Conservation (phyloP, 2,113 vertebrate species). For the Athene noctua region DNA sequence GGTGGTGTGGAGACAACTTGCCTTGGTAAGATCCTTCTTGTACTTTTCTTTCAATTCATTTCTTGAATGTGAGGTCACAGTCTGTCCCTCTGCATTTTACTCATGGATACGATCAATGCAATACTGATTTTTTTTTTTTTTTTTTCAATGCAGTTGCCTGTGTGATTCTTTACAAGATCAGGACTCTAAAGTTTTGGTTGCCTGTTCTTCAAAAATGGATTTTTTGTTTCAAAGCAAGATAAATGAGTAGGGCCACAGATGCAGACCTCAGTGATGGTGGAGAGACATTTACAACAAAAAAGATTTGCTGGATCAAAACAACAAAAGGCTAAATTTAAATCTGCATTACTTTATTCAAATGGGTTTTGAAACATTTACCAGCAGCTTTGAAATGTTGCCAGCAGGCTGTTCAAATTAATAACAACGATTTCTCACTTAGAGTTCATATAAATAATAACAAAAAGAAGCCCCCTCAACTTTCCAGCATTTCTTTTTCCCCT, state of each 20-base stretch:
- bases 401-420: not conserved
- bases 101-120: not conserved
- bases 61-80: not conserved
- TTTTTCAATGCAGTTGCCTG: not conserved
- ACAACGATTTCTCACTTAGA: not conserved
- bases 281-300: not conserved
- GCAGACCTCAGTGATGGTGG: not conserved
- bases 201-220: not conserved
- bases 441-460: not conserved
- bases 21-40: not conserved
- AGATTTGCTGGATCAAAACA: not conserved
- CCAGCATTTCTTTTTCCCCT: not conserved
- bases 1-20: not conserved
- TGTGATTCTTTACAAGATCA: not conserved
- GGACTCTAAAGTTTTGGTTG: not conserved
- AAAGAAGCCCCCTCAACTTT: not conserved
- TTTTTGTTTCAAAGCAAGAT: not conserved
- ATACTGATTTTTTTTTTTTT: not conserved
- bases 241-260: not conserved
- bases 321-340: constrained; percentile 13
- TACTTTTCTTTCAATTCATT: not conserved
- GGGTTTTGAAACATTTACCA: constrained; percentile 3
- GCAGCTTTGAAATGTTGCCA: constrained; percentile 4
- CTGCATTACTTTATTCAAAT: not conserved
- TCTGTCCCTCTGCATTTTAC: not conserved